Conservation (phyloP, 2,888 invertebrate genomes). For the Eupeodes luniger region DNA sequence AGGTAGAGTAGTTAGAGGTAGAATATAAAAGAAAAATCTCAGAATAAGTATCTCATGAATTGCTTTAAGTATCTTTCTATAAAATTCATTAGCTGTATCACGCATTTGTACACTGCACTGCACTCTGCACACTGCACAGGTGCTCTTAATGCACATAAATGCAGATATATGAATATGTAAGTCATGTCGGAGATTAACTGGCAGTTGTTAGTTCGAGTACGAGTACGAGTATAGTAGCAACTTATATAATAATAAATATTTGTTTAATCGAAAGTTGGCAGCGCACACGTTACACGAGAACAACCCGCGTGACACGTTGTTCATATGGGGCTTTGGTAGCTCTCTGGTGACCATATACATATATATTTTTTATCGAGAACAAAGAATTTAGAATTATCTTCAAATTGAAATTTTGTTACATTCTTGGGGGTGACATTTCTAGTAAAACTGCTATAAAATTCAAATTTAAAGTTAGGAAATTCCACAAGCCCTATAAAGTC, state of each 20-base stretch:
- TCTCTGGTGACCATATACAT: conserved; percentile 2
- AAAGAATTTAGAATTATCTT: not conserved
- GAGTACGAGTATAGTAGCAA: not conserved
- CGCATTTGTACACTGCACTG: too few relatives aligned
- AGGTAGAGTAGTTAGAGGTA: too few relatives aligned
- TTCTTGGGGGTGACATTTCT: too few relatives aligned
- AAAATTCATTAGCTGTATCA: conserved; percentile 67
- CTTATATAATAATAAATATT: conserved; percentile 70
- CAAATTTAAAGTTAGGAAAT: too few relatives aligned
- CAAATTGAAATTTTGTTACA: too few relatives aligned
- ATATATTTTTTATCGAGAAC: not conserved
- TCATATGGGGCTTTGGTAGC: conserved; percentile 33
- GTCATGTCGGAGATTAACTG: conserved; percentile 3
- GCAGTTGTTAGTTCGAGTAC: not conserved
- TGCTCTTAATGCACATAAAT: conserved; percentile 3
- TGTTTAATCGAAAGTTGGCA: conserved; percentile 73
- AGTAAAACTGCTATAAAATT: too few relatives aligned
- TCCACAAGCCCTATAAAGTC: too few relatives aligned
- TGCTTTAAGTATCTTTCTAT: conserved; percentile 51
- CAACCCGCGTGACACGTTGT: conserved; percentile 59
- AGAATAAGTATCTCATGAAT: conserved; percentile 48
- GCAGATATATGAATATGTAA: not conserved
- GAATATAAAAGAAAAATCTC: conserved; percentile 18
- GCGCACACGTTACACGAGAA: conserved; percentile 73
- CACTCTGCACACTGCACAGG: conserved; percentile 14